A percentile compares a stretch with the other conserved stretches of the same genome.
phyloP scores from a whole-genome alignment of 2,888 invertebrate genomes.

The Tillus elongatus region DNA sequence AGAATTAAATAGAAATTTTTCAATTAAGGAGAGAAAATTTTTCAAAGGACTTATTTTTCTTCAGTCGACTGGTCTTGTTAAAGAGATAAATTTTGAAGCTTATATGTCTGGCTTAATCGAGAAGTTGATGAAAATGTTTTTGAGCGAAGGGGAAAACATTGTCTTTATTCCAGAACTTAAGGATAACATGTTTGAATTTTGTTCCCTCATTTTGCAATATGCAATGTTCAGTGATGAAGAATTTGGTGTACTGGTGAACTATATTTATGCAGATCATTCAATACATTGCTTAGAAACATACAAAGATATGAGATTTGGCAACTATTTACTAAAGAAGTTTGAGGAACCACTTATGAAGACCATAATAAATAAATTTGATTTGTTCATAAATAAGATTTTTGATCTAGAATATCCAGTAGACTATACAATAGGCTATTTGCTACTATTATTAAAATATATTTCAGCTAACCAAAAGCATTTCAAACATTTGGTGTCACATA shows the following conservation, averaged over 20 bases:
- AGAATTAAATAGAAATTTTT: slow-evolving; percentile 24
- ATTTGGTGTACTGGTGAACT: slow-evolving; percentile 21
- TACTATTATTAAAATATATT: too few relatives aligned
- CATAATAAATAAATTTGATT: slow-evolving; percentile 26
- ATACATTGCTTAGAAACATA: slow-evolving; percentile 25
- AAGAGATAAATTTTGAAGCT: slow-evolving; percentile 12
- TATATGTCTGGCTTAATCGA: slow-evolving; percentile 15
- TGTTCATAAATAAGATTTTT: slow-evolving; percentile 3
- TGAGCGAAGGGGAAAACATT: slow-evolving; percentile 12
- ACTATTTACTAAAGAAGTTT: slow-evolving; percentile 30
- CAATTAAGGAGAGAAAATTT: slow-evolving; percentile 26
- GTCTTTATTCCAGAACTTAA: slow-evolving; percentile 21
- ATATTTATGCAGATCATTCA: slow-evolving; percentile 20
- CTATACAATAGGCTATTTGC: too few relatives aligned
- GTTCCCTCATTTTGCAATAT: slow-evolving; percentile 24
- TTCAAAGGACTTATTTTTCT: slow-evolving; percentile 29
- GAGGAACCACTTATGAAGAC: slow-evolving; percentile 25
- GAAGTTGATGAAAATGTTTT: slow-evolving; percentile 20
- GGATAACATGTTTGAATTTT: slow-evolving; percentile 23
- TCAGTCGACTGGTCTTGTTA: slow-evolving; percentile 8
- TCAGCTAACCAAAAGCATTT: too few relatives aligned
- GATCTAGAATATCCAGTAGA: too few relatives aligned
- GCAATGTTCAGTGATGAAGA: slow-evolving; percentile 23
- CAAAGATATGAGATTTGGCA: slow-evolving; percentile 24
- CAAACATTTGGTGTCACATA: too few relatives aligned